Evolutionary conservation across 1,140 invertebrate species (phyloP).

Genomic region (Scylla paramamosain): DNA sequence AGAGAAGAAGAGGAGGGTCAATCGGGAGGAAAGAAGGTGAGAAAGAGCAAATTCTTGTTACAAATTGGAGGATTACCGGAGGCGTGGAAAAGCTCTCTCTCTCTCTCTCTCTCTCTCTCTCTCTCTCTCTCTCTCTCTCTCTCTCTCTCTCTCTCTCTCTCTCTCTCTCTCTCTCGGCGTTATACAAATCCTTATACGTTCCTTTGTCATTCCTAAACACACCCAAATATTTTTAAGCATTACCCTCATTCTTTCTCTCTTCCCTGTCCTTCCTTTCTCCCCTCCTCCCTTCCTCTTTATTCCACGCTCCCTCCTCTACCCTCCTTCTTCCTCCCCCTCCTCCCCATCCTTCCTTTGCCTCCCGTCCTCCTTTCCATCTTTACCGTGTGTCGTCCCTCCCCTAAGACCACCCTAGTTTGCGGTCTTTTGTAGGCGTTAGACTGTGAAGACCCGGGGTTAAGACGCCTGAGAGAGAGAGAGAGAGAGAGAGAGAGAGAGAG

Average conservation of each 20-base stretch:
- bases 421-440: neutral
- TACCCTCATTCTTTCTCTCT: neutral
- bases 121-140: slow-evolving; percentile 20
- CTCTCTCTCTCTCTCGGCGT: neutral
- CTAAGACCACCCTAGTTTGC: neutral
- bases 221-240: neutral
- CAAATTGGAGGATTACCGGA: neutral
- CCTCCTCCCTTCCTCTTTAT: neutral
- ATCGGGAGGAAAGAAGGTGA: slow-evolving; percentile 9
- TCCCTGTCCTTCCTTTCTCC: neutral
- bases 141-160: slow-evolving; percentile 18
- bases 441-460: neutral
- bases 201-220: too few species aligned
- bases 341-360: neutral
- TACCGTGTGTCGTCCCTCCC: neutral
- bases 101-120: slow-evolving; percentile 20
- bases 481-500: slow-evolving; percentile 45
- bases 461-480: neutral
- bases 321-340: neutral
- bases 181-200: too few species aligned
- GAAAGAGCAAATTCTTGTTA: slow-evolving; percentile 15
- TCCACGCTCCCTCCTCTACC: neutral
- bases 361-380: neutral
- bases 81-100: neutral
- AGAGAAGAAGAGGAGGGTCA: neutral